Base-by-base conservation (phyloP, 1,140 invertebrate species). In the Schlechtendalia chinensis region DNA sequence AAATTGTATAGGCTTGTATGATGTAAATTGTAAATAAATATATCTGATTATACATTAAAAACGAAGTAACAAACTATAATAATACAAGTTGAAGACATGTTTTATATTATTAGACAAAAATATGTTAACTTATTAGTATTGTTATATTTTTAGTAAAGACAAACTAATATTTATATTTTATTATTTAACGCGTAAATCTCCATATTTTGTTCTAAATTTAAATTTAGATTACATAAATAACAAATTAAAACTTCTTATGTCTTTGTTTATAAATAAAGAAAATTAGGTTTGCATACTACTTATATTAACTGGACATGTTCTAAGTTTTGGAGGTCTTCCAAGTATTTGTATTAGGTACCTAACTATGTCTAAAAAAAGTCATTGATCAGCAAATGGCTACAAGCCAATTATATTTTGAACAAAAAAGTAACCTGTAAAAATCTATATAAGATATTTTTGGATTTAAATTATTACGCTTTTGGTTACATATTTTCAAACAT, bases 201-300 rank as follows among this genome's bases (percentile, higher is more conserved):
- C 17, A 71, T 29, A 24, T 54, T 72, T 77, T 77, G 54, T 77
- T 77, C 54, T 59, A 59, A 58, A 77, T 77, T 45, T 77, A 77
- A 75, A 45, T 16, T n/a, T 5, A 56, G 17, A 56, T 17, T 22
- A 47, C 17, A 3, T 27, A 24, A 69, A 47, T 4, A 24, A 69
- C 65, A 69, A 75, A 45, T 6, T 19, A 77, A 47, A 63, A 50
- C 22, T 45, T 79, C 27, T 22, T 19, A 45, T 24, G 12, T 12
- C 27, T 14, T 53, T 54, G 17, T 54, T n/a, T 54, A n/a, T n/a
- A 32, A 5, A 29, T 54, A 72, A 54, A 72, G 14, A 72, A 72
- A 53, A 32, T 32, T 59, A 59, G 17, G 22, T 50, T 50, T 69
- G 39, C 10, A 74, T 56, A 56, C 17, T 74, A 39, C 32, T 39